Base-by-base conservation (phyloP, 2,797 vertebrate species). In the Moxostoma hubbsi region DNA sequence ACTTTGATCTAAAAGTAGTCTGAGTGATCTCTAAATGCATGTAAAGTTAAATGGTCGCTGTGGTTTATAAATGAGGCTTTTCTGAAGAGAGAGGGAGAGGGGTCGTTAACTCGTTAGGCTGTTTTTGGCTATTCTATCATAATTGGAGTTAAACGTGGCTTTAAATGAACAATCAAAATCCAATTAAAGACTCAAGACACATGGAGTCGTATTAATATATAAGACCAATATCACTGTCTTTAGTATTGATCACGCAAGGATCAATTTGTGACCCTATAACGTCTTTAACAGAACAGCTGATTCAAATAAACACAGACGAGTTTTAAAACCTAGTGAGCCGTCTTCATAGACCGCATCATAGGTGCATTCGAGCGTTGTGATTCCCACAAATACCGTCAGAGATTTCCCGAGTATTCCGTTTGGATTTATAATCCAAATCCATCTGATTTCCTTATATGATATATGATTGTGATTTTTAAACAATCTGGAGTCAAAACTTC, bases 101-200 rank as follows among this genome's bases (percentile, higher is more conserved):
- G 49, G 13, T 16, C 11, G 74, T 76, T 76, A 58, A 67, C 53
- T 58, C 58, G 7, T 74, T 54, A 46, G 59, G 50, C 54, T 74
- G 59, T 45, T 62, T 18, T 63, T 64, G 53, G 61, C n/a, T 54
- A n/a, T 46, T 1, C 7, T 2, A 11, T 59, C 16, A 55, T 77
- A 62, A 69, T 62, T 62, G 46, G 24, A 13, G 36, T 57, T 57
- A 57, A 50, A 65, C 12, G 36, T 47, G 62, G 62, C 13, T 70
- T 77, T 69, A 77, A 54, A 70, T 46, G 57, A 6, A 9, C 12
- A 58, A 36, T 58, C 47, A 59, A 64, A 50, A 50, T 36, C 53
- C 15, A 66, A 16, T 66, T 75, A 57, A 49, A 66, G 4, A 47
- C 45, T 12, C 36, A 6, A 6, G 10, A 43, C 24, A 63, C 5